These are phyloP conservation scores for Pica pica DNA, from an alignment of 2,113 vertebrate species.

Conservation along the genomic window DNA sequence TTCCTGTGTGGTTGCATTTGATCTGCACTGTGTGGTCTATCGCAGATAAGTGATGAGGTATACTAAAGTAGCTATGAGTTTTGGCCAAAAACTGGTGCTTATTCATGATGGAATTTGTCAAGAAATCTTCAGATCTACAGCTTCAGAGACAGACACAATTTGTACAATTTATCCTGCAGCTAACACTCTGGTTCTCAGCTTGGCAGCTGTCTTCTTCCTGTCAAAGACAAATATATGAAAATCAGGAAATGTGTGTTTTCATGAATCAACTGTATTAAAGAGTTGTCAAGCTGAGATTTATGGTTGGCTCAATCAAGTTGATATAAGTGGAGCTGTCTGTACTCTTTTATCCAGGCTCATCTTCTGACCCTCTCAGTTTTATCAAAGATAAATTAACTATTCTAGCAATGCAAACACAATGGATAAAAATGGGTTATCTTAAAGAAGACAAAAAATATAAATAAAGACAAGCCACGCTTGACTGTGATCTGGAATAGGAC, in stretches of 20 bases:
- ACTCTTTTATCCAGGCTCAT: neutral
- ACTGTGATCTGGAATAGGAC: neutral
- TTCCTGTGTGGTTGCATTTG: neutral
- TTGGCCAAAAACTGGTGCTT: neutral
- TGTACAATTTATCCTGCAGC: neutral
- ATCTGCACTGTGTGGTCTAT: neutral
- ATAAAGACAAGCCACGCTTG: neutral
- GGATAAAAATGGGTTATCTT: neutral
- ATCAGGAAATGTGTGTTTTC: neutral
- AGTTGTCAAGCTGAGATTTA: neutral
- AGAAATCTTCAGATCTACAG: neutral
- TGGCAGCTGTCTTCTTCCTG: neutral
- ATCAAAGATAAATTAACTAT: neutral
- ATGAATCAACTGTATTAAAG: neutral
- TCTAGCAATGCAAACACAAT: neutral
- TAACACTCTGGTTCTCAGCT: neutral
- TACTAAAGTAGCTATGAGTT: neutral
- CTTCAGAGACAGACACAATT: neutral
- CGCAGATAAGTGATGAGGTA: neutral
- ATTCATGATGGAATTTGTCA: neutral
- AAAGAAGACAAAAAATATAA: neutral
- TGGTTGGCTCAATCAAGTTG: neutral
- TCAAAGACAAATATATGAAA: neutral
- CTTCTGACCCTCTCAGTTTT: neutral
- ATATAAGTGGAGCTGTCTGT: neutral